phyloP scores from a whole-genome alignment of 2,113 vertebrate genomes.

The Raja brachyura region DNA sequence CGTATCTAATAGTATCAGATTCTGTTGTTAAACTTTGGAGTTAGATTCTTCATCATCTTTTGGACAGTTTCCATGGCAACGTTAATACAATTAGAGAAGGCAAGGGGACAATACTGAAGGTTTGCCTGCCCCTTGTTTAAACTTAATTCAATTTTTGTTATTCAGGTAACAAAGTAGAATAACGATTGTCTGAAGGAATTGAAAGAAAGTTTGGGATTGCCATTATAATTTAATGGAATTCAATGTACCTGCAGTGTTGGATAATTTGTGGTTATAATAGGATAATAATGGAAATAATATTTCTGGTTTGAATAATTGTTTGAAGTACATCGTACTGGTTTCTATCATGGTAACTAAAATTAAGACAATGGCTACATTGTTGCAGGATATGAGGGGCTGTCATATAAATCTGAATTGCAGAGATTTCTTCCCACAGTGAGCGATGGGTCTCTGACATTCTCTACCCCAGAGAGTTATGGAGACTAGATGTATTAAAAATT shows the following conservation, averaged over 20 bases:
- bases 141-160: not conserved
- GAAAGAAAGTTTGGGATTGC: not conserved
- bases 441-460: too few relatives aligned
- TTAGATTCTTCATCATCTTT: constrained; percentile 21
- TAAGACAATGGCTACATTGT: not conserved
- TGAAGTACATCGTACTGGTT: not conserved
- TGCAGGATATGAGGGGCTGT: too few relatives aligned
- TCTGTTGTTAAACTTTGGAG: not conserved
- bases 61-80: constrained; percentile 3
- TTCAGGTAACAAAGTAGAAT: not conserved
- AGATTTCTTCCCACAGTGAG: too few relatives aligned
- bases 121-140: not conserved
- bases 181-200: not conserved
- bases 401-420: too few relatives aligned
- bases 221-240: not conserved
- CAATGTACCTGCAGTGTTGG: not conserved
- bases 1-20: not conserved
- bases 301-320: not conserved
- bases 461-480: too few relatives aligned
- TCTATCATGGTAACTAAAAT: not conserved
- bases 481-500: too few relatives aligned
- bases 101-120: not conserved
- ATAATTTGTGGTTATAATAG: not conserved
- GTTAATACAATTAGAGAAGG: not conserved
- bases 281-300: not conserved